These are phyloP conservation scores for Sarcophaga peregrina DNA, from an alignment of 1,140 invertebrate genomes.

Conservation along the genomic window DNA sequence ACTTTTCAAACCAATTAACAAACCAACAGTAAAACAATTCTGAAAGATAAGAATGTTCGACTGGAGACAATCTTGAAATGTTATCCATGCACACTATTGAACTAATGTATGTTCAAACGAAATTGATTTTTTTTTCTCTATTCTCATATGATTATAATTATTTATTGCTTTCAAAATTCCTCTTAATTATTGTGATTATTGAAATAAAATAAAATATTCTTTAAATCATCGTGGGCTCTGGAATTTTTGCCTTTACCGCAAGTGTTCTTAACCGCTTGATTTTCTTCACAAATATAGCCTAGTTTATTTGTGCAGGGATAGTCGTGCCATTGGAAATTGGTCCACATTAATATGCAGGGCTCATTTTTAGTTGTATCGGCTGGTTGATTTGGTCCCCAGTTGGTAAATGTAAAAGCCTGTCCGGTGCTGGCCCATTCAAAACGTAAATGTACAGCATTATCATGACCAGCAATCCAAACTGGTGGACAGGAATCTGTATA, in stretches of 20 bases:
- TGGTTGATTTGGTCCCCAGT: neutral
- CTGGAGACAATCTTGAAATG: no score
- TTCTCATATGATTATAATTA: no score
- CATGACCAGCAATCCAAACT: constrained; percentile 23
- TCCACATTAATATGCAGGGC: constrained; percentile 26
- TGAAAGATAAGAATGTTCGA: no score
- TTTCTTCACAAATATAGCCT: constrained; percentile 30
- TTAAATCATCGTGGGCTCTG: neutral
- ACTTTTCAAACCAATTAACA: no score
- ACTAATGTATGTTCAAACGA: no score
- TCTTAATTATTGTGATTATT: neutral
- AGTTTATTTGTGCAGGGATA: constrained; percentile 1
- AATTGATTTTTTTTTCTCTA: no score
- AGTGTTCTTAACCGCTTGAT: neutral
- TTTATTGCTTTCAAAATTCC: no score
- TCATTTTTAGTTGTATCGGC: constrained; percentile 19
- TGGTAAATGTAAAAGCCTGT: neutral
- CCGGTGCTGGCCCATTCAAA: constrained; percentile 24
- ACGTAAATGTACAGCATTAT: constrained; percentile 12
- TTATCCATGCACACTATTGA: no score
- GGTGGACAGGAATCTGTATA: neutral
- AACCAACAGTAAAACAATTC: no score
- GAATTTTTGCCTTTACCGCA: neutral
- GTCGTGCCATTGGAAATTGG: constrained; percentile 13
- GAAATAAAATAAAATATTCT: neutral